Evolutionary conservation across 2,797 vertebrate species (phyloP), one percentile per base, ranked within the genome.

Genomic region (Rhinogobio ventralis): DNA sequence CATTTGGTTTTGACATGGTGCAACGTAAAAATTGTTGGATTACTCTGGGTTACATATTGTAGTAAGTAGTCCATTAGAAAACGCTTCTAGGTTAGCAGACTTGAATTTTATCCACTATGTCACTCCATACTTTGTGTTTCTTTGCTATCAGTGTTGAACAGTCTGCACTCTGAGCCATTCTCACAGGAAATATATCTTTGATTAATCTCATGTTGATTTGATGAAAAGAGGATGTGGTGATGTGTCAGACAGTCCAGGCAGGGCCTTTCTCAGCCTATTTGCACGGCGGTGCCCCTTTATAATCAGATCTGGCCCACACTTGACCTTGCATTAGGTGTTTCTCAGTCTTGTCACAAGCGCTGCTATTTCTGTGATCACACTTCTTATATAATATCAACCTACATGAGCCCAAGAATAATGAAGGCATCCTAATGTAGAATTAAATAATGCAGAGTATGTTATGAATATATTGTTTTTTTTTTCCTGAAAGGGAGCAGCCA

Each of bases 401-500:
- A 66, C 30, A 15, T 83, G 5, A 67, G 60, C 28, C 13, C 11
- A n/a, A 19, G 30, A 39, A 53, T 76, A 76, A 79, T 80, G 51
- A 46, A 57, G 66, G 9, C 6, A 36, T 66, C 25, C 46, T 66
- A 30, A 68, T 64, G 14, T 60, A 20, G 11, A 81, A 19, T 36
- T 85, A 73, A 79, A 53, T 60, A 30, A 73, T 51, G 45, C 23
- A 30, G 15, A 45, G 23, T 9, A 25, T 74, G 30, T 83, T 74
- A 45, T 39, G 30, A 62, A 57, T 66, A 49, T 55, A 10, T 64
- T 62, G 67, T 81, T 49, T 42, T 42, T 17, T 14, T 51, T 86
- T 55, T 49, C 45, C 4, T 30, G 81, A 14, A 89, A 99, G 98
- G 96, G 98, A 99, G 93, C 97, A 98, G 93, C 97, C 98, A 0